phyloP scores from a whole-genome alignment of 1,140 invertebrate species.

The Platyura marginata region DNA sequence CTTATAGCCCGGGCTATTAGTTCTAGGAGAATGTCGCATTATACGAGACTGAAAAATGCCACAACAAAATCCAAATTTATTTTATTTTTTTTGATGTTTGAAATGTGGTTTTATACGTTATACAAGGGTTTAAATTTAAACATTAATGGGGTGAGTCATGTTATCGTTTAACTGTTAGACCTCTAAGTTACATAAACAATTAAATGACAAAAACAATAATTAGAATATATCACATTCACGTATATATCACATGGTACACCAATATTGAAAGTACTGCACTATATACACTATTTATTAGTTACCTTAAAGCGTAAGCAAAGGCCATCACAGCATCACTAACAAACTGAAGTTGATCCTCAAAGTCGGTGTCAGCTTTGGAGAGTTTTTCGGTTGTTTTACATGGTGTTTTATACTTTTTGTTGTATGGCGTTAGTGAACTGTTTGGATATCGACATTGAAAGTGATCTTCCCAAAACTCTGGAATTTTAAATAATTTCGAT shows the following conservation, averaged over 20 bases:
- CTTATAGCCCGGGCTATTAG: no score
- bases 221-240: no score
- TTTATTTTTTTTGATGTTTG: no score
- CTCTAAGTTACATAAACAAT: no score
- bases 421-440: constrained; percentile 61
- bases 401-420: constrained; percentile 41
- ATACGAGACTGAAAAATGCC: no score
- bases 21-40: no score
- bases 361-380: constrained; percentile 53
- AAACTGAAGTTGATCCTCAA: constrained; percentile 81
- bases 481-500: no score
- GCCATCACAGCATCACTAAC: constrained; percentile 85
- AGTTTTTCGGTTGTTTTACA: constrained; percentile 58
- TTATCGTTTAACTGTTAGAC: not conserved
- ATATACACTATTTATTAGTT: constrained; percentile 12
- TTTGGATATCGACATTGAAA: constrained; percentile 70
- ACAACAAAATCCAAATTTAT: no score
- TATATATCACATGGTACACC: no score
- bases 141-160: not conserved
- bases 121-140: not conserved
- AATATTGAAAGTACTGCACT: no score
- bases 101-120: no score
- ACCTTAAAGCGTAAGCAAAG: constrained; percentile 75
- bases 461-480: constrained; percentile 89
- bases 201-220: no score